Base-by-base conservation (phyloP, 2,797 vertebrate genomes). In the Craterocephalus amniculus region DNA sequence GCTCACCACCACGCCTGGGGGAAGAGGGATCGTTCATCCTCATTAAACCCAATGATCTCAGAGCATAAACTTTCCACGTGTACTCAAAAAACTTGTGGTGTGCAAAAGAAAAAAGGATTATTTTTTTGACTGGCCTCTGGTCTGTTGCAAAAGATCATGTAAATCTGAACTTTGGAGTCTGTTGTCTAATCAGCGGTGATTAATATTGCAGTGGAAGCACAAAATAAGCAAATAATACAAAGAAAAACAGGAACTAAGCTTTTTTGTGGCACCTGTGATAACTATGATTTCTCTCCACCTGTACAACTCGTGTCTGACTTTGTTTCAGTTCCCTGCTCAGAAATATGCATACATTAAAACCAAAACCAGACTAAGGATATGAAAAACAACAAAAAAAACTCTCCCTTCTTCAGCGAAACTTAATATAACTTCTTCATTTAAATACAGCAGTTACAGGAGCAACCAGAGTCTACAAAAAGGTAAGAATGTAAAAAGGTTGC, bases 1-100 rank as follows among this genome's bases (percentile, higher is more conserved):
- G 85, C 93, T 91, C 73, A 89, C 72, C 80, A 87, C 94, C 60
- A 86, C 36, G 67, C 92, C 95, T 95, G 78, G 1, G 75, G 65
- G 54, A 61, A 68, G 77, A 75, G 26, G 51, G 36, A 7, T 51
- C 13, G 13, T 35, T 67, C 55, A 16, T 13, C 26, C 4, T 29
- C 8, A 22, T 20, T 32, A 26, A 51, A 51, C 45, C 26, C 40
- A 55, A 26, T 24, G 6, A 36, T 59, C 31, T 22, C 34, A 59
- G 4, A 40, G 10, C 63, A 45, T 12, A 43, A 67, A 58, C 10
- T 12, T 13, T 56, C 22, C 45, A 57, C 26, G 20, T 34, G 31
- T 36, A 45, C 20, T 0, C 18, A 66, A 32, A 51, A 51, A 29
- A 32, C 3, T 32, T 14, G 0, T 24, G 2, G 32, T 8, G 10